A percentile compares a stretch with the other conserved stretches of the same genome.
These are phyloP conservation scores for Myotis yumanensis DNA, from an alignment of 2,113 vertebrate species.

Conservation along the genomic window DNA sequence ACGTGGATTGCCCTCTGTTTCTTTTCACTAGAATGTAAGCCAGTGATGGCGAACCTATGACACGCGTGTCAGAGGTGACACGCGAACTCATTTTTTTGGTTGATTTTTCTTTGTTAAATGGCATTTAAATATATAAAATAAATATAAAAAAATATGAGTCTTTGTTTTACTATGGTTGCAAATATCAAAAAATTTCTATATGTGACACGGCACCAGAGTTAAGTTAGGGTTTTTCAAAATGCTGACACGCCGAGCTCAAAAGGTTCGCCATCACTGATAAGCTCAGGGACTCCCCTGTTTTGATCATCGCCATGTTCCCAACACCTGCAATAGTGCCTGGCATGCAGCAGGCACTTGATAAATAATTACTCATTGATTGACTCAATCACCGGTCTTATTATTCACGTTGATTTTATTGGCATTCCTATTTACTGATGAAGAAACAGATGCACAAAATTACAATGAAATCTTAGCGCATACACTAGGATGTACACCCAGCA, in stretches of 20 bases:
- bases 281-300: slow-evolving; percentile 1
- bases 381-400: background rate
- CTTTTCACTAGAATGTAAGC: background rate
- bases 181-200: too few relatives aligned
- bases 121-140: too few relatives aligned
- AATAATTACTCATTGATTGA: slow-evolving; percentile 10
- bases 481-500: background rate
- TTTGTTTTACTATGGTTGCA: too few relatives aligned
- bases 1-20: background rate
- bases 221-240: too few relatives aligned
- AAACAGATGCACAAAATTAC: background rate
- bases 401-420: background rate
- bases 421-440: background rate
- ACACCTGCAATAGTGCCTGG: background rate
- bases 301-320: background rate
- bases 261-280: background rate
- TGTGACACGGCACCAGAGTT: too few relatives aligned
- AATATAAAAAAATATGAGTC: too few relatives aligned
- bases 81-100: too few relatives aligned
- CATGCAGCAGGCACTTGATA: background rate
- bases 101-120: too few relatives aligned
- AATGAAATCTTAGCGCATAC: background rate
- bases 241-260: too few relatives aligned
- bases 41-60: too few relatives aligned
- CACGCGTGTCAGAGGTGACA: too few relatives aligned